Evolutionary conservation across 1,140 invertebrate species (phyloP).

Genomic region (Papilio dardanus): DNA sequence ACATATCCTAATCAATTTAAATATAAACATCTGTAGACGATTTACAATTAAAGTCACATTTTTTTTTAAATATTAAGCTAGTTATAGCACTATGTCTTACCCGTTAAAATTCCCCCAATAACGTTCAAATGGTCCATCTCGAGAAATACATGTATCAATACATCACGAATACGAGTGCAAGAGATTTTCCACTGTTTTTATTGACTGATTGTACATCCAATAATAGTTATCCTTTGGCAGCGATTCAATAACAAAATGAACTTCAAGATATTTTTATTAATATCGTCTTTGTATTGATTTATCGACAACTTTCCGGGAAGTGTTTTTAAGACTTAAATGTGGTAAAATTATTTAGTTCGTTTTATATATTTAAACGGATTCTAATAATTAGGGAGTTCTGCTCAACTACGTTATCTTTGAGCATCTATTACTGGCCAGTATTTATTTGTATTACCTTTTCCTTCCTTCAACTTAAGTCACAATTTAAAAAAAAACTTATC

Average conservation of each 20-base stretch:
- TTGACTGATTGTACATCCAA: conserved; percentile 38
- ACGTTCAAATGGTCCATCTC: background rate
- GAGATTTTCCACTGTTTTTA: conserved; percentile 23
- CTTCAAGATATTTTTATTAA: conserved; percentile 24
- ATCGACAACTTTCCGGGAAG: background rate
- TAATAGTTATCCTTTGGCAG: conserved; percentile 41
- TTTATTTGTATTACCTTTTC: too few relatives aligned
- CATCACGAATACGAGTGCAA: background rate
- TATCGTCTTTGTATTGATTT: conserved; percentile 5
- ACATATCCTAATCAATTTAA: too few relatives aligned
- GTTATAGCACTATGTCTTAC: too few relatives aligned
- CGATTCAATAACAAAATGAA: conserved; percentile 40
- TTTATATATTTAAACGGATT: background rate
- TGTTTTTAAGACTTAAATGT: background rate
- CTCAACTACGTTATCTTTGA: background rate
- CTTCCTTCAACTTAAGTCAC: background rate
- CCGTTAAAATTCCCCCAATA: background rate
- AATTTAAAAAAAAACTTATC: background rate
- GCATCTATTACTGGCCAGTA: background rate
- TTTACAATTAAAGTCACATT: too few relatives aligned
- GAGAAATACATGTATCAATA: background rate
- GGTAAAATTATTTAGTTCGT: background rate
- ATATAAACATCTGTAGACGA: too few relatives aligned
- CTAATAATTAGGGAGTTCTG: background rate
- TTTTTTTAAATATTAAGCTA: too few relatives aligned